Evolutionary conservation across 2,888 invertebrate species (phyloP), one percentile per base, ranked within the genome.

Genomic region (Coremacera marginata): DNA sequence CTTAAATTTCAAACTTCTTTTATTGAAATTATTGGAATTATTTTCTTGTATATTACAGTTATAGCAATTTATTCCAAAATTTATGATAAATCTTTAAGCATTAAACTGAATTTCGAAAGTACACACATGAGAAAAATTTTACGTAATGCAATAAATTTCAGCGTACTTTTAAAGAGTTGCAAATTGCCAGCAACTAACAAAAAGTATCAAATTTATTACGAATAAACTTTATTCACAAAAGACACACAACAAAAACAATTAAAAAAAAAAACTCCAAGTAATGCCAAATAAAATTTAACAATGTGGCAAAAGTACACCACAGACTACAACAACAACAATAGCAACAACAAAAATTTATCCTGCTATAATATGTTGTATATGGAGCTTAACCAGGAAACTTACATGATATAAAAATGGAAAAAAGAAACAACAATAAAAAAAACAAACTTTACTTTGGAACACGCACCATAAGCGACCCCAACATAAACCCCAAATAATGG

Each of bases 371-470:
- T 44, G 57, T 19, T 34, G n/a, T 25, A 22, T 31, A 37, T 31
- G 19, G 1, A 16, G 34, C 14, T 34, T n/a, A 65, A 57, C n/a
- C 31, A 55, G n/a, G 34, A 11, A 34, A 55, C 27, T 52, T 27
- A 74, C 63, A 65, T 25, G 44, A 5, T n/a, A 67, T 25, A 49
- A 67, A 19, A 22, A 62, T 49, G 31, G 57, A 37, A 78, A 79
- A 68, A 79, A 77, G 76, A 73, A 71, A 75, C 22, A 70, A 60
- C 37, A 75, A n/a, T n/a, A n/a, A 27, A 75, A 62, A 74, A 76
- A 70, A 71, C 55, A 37, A 52, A 52, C 67, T 31, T 22, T 25
- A 52, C 25, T 62, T 22, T 62, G 62, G n/a, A 73, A 62, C 49
- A 34, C 22, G 74, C 34, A 74, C 27, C 67, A 67, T 51, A 67